phyloP scores from a whole-genome alignment of 2,113 vertebrate genomes.

The Leptosomus discolor region DNA sequence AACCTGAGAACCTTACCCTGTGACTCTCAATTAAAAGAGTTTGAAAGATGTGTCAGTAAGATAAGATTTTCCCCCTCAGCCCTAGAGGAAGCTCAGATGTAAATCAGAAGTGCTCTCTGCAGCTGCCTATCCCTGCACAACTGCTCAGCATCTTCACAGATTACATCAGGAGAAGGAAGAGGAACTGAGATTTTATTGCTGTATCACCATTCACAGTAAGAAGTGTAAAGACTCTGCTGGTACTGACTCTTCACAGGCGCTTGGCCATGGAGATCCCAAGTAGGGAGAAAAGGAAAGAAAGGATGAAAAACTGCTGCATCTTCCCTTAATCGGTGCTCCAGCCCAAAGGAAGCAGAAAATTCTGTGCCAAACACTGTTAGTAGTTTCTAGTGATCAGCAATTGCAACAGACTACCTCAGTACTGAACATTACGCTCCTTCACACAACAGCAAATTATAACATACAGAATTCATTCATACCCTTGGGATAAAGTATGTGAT shows the following conservation, averaged over 20 bases:
- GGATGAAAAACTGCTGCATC: not conserved
- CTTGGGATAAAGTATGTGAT: not conserved
- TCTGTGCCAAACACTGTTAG: not conserved
- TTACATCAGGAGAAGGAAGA: not conserved
- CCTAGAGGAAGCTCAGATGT: not conserved
- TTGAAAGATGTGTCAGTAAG: not conserved
- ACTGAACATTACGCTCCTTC: not conserved
- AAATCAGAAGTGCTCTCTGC: not conserved
- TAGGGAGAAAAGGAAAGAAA: not conserved
- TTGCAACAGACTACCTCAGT: not conserved
- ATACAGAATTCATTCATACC: not conserved
- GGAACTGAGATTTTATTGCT: not conserved
- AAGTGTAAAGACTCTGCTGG: not conserved
- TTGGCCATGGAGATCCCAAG: not conserved
- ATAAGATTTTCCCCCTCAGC: not conserved
- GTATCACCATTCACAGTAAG: not conserved
- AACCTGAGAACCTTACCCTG: not conserved
- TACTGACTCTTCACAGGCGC: not conserved
- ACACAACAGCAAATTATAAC: not conserved
- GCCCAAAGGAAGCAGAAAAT: not conserved
- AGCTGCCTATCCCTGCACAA: not conserved
- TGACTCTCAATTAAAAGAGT: not conserved
- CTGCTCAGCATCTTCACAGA: not conserved
- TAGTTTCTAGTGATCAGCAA: not conserved
- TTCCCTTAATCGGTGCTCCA: not conserved